phyloP scores from a whole-genome alignment of 2,888 invertebrate species.

The Ophion obscuratus region DNA sequence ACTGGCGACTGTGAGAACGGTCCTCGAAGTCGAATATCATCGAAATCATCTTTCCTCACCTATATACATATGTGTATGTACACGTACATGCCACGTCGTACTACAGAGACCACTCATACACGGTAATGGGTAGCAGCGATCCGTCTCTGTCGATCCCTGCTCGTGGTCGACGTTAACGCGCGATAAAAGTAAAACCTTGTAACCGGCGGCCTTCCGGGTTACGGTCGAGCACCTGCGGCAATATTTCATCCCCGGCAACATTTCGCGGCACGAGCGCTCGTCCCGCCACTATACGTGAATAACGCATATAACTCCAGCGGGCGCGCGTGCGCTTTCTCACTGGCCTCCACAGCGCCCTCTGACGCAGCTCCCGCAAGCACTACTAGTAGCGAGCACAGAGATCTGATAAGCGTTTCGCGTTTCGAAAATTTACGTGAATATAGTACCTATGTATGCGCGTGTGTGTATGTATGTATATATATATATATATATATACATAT shows the following conservation, averaged over 20 bases:
- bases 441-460: background rate
- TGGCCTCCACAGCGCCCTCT: background rate
- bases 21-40: background rate
- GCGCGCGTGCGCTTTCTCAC: background rate
- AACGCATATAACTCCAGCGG: slow-evolving; percentile 29
- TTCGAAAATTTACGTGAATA: slow-evolving; percentile 54
- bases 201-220: slow-evolving; percentile 66
- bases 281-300: slow-evolving; percentile 27
- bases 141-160: slow-evolving; percentile 69
- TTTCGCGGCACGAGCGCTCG: slow-evolving; percentile 48
- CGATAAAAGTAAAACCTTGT: slow-evolving; percentile 74
- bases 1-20: background rate
- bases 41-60: background rate
- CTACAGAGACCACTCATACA: slow-evolving; percentile 60
- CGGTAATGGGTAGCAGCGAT: slow-evolving; percentile 66
- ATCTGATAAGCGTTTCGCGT: slow-evolving; percentile 62
- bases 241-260: slow-evolving; percentile 63
- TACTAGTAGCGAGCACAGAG: slow-evolving; percentile 19
- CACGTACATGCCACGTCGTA: background rate
- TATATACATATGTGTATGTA: background rate
- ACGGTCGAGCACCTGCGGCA: slow-evolving; percentile 65
- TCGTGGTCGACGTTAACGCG: slow-evolving; percentile 67
- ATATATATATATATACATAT: too few species aligned
- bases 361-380: background rate
- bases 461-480: background rate